Conservation (phyloP, 2,113 vertebrate genomes). For the Bubo bubo region DNA sequence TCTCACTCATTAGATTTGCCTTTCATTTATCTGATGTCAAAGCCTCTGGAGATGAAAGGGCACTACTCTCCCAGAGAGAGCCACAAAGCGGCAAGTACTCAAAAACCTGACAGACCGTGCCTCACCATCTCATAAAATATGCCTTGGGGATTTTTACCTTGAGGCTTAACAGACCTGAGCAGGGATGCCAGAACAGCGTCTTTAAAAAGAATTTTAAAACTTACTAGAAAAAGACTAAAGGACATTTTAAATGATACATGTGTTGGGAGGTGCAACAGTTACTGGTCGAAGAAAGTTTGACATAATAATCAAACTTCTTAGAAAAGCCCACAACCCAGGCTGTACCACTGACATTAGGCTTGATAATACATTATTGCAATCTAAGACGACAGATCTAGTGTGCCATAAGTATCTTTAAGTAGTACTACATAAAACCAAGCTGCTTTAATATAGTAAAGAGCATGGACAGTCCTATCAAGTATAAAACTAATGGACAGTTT, state of each 20-base stretch:
- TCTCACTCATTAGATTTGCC: conserved; percentile 35
- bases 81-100: not conserved
- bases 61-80: conserved; percentile 1
- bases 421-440: not conserved
- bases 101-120: not conserved
- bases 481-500: not conserved
- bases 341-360: not conserved
- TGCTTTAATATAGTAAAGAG: not conserved
- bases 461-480: not conserved
- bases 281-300: not conserved
- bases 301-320: not conserved
- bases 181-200: not conserved
- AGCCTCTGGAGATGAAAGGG: conserved; percentile 49
- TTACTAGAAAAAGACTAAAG: not conserved
- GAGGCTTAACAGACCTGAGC: conserved; percentile 3
- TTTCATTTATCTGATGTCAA: conserved; percentile 56
- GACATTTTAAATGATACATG: not conserved
- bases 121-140: not conserved
- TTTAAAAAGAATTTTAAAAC: not conserved
- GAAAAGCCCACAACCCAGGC: not conserved
- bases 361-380: not conserved
- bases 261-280: not conserved
- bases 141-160: conserved; percentile 13
- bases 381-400: not conserved
- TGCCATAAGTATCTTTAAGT: not conserved